Evolutionary conservation across 2,797 vertebrate species (phyloP).

Genomic region (Bucorvus abyssinicus): DNA sequence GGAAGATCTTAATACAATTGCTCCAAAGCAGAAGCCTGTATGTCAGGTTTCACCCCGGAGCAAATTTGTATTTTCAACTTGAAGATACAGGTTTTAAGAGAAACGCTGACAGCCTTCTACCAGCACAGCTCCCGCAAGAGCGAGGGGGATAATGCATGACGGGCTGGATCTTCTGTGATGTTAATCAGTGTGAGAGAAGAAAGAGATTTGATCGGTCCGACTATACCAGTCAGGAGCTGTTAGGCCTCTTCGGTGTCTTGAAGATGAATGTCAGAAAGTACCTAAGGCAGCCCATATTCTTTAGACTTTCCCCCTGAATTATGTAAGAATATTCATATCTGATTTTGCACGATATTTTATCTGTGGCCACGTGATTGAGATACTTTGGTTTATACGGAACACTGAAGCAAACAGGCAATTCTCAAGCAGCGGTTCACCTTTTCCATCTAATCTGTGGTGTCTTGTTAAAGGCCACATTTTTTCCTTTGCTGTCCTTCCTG

Average conservation of each 20-base stretch:
- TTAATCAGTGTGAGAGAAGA: background rate
- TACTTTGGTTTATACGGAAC: background rate
- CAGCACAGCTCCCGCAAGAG: accelerated
- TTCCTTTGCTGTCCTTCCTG: background rate
- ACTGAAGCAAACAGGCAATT: background rate
- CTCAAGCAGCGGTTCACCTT: background rate
- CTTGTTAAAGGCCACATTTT: background rate
- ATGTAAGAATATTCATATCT: background rate
- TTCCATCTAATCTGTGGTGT: background rate
- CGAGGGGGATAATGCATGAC: background rate
- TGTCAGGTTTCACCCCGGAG: background rate
- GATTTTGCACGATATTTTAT: background rate
- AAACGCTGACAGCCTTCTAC: background rate
- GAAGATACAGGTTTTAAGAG: background rate
- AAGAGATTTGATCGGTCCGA: background rate
- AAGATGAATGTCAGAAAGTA: conserved; percentile 13
- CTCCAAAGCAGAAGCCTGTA: background rate
- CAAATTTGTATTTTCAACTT: background rate
- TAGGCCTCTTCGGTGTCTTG: background rate
- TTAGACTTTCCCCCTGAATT: background rate
- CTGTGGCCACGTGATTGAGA: background rate
- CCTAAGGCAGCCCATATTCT: background rate
- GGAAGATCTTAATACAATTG: background rate
- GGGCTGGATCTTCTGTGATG: background rate
- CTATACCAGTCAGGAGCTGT: background rate